Evolutionary conservation across 2,888 invertebrate genomes (phyloP).

Genomic region (Cataglyphis albicans): DNA sequence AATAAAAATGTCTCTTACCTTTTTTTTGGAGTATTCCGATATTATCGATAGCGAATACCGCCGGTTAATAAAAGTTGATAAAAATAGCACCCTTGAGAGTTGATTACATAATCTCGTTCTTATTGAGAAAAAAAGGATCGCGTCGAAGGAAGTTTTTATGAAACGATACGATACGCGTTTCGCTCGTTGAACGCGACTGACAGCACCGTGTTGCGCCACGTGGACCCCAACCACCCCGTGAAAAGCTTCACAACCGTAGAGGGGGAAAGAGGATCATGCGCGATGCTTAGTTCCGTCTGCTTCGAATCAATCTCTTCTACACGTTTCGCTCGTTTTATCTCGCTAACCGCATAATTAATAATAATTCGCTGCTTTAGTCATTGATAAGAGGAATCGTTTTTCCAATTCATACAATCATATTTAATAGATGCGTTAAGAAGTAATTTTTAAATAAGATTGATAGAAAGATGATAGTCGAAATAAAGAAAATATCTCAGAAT

Average conservation of each 20-base stretch:
- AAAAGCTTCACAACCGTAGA: slow-evolving; percentile 57
- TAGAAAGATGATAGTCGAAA: not conserved
- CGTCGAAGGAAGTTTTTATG: slow-evolving; percentile 36
- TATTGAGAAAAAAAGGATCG: slow-evolving; percentile 19
- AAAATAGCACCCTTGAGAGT: not conserved
- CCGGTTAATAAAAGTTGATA: not conserved
- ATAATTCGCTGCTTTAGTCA: slow-evolving; percentile 52
- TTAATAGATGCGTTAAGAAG: not conserved
- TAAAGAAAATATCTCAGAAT: slow-evolving; percentile 6
- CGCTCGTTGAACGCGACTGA: slow-evolving; percentile 83
- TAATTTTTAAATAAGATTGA: not conserved
- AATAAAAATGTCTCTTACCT: slow-evolving; percentile 34
- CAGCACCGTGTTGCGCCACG: slow-evolving; percentile 83
- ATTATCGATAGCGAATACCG: not conserved
- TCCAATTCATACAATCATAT: not conserved
- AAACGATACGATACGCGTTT: slow-evolving; percentile 76
- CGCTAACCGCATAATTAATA: slow-evolving; percentile 69
- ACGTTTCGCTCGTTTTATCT: slow-evolving; percentile 56
- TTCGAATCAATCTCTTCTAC: slow-evolving; percentile 64
- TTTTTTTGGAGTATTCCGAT: slow-evolving; percentile 11
- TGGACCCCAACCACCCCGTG: slow-evolving; percentile 80
- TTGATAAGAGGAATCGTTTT: not conserved
- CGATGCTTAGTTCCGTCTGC: slow-evolving; percentile 52
- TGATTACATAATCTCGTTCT: slow-evolving; percentile 2
- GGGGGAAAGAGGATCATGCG: slow-evolving; percentile 72